A percentile compares a stretch with the other conserved stretches of the same genome.
phyloP scores from a whole-genome alignment of 2,113 vertebrate genomes.

The Burhinus oedicnemus region DNA sequence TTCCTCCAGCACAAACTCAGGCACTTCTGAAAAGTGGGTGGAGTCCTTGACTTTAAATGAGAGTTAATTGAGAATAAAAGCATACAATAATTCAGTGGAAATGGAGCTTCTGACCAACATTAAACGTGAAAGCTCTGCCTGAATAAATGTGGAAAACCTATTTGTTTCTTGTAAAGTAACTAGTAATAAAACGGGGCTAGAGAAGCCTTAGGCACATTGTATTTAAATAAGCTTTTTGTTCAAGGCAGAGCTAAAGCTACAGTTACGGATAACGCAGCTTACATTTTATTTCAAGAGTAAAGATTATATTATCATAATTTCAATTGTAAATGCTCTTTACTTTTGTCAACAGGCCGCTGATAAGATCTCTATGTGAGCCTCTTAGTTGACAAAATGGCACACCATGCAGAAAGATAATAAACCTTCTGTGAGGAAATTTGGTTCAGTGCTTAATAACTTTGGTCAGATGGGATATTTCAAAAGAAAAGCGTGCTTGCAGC shows the following conservation, averaged over 20 bases:
- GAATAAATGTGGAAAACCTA: slow-evolving; percentile 14
- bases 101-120: not conserved
- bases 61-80: not conserved
- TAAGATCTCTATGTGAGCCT: slow-evolving; percentile 4
- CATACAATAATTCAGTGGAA: not conserved
- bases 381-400: not conserved
- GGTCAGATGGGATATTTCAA: not conserved
- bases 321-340: slow-evolving; percentile 42
- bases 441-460: not conserved
- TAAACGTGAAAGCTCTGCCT: not conserved
- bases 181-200: not conserved
- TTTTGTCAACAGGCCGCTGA: not conserved
- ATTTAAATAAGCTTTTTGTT: slow-evolving; percentile 49
- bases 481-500: not conserved
- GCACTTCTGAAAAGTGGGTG: not conserved
- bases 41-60: not conserved
- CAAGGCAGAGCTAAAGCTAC: slow-evolving; percentile 1
- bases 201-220: not conserved
- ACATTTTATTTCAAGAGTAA: slow-evolving; percentile 31
- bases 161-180: slow-evolving; percentile 15
- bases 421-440: not conserved
- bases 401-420: not conserved
- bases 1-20: not conserved
- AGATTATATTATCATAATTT: slow-evolving; percentile 53
- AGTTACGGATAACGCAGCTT: slow-evolving; percentile 23